phyloP scores from a whole-genome alignment of 2,113 vertebrate species.

The Madoqua kirkii region DNA sequence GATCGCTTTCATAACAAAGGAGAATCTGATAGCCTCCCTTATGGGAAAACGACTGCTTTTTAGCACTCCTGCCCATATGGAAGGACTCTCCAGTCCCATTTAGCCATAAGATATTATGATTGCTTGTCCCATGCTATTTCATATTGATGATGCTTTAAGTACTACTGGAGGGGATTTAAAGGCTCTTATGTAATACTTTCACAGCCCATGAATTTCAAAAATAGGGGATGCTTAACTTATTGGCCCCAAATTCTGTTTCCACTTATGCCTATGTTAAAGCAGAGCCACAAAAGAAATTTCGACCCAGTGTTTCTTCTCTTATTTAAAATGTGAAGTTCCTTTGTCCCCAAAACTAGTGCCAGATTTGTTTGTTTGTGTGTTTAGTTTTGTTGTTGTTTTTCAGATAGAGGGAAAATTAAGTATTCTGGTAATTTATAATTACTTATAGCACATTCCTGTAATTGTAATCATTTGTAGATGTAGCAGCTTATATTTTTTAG shows the following conservation, averaged over 20 bases:
- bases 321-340: constrained; percentile 12
- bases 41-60: neutral
- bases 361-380: neutral
- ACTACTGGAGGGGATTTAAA: neutral
- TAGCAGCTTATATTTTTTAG: constrained; percentile 77
- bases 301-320: neutral
- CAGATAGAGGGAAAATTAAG: constrained; percentile 38
- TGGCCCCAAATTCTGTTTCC: constrained; percentile 21
- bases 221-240: neutral
- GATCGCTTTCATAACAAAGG: neutral
- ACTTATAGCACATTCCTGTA: constrained; percentile 73
- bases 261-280: constrained; percentile 30
- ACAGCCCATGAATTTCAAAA: constrained; percentile 29
- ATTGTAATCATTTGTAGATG: constrained; percentile 78
- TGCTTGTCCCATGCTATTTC: neutral
- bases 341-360: neutral
- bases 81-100: neutral
- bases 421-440: constrained; percentile 76
- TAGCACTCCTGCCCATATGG: neutral
- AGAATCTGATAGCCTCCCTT: neutral
- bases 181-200: neutral
- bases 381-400: neutral
- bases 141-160: constrained; percentile 20
- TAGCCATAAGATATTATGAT: neutral
- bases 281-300: neutral